Conservation (phyloP, 2,888 invertebrate species). For the Trachelus stipa region DNA sequence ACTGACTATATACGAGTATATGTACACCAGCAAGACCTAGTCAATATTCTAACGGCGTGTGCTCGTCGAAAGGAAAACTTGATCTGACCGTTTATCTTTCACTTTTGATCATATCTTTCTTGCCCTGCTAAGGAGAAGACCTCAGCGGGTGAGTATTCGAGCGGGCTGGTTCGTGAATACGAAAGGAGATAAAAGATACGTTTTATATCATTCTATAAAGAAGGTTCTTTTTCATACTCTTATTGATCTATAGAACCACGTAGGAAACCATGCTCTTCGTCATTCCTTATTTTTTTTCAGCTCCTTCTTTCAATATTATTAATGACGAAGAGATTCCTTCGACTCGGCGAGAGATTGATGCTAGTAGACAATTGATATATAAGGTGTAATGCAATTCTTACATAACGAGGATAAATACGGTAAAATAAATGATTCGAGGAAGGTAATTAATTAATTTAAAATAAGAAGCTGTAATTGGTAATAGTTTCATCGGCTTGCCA, state of each 20-base stretch:
- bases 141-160: slow-evolving; percentile 19
- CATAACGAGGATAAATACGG: not conserved
- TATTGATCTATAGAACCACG: not conserved
- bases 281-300: not conserved
- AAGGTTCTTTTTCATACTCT: not conserved
- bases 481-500: not conserved
- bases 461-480: not conserved
- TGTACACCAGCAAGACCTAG: not conserved
- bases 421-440: not conserved
- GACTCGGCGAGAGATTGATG: not conserved
- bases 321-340: not conserved
- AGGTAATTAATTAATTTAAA: not conserved
- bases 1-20: not conserved
- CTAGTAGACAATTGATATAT: not conserved
- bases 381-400: not conserved
- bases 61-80: slow-evolving; percentile 31
- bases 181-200: not conserved
- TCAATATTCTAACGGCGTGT: not conserved
- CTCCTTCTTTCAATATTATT: not conserved
- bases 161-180: not conserved
- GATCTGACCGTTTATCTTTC: slow-evolving; percentile 4
- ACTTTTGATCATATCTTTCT: slow-evolving; percentile 26
- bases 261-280: not conserved
- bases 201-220: not conserved
- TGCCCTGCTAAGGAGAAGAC: slow-evolving; percentile 25